These are phyloP conservation scores for Tupiocoris notatus DNA, from an alignment of 2,888 invertebrate species.

Conservation along the genomic window DNA sequence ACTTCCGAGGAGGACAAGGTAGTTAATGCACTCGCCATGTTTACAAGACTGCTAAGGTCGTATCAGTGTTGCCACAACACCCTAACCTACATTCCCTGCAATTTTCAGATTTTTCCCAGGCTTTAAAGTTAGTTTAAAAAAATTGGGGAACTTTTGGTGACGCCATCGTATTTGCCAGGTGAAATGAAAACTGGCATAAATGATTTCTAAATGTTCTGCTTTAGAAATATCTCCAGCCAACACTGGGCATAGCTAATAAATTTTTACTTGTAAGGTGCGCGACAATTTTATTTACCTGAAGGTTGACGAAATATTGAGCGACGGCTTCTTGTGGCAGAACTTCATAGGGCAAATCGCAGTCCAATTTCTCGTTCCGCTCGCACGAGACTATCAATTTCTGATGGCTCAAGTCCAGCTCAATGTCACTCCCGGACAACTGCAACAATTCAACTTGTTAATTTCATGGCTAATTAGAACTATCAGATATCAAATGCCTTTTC, in stretches of 20 bases:
- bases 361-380: constrained; percentile 14
- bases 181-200: constrained; percentile 17
- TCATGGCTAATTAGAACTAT: background rate
- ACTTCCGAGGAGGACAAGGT: no score
- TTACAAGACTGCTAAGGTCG: no score
- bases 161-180: background rate
- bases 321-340: constrained; percentile 16
- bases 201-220: constrained; percentile 6
- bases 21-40: no score
- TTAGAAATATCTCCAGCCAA: background rate
- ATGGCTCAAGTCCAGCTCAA: constrained; percentile 17
- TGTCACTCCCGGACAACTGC: constrained; percentile 22
- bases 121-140: no score
- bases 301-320: constrained; percentile 34
- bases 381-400: constrained; percentile 1
- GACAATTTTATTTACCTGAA: constrained; percentile 36
- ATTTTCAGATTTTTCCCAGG: no score
- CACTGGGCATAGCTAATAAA: background rate
- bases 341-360: constrained; percentile 15
- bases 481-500: background rate
- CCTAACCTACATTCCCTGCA: no score
- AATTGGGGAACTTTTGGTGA: no score
- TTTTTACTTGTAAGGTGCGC: background rate
- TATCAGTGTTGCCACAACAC: no score
- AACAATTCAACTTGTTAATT: constrained; percentile 3